phyloP scores from a whole-genome alignment of 23 tunicate species.

The Diplosoma virens region DNA sequence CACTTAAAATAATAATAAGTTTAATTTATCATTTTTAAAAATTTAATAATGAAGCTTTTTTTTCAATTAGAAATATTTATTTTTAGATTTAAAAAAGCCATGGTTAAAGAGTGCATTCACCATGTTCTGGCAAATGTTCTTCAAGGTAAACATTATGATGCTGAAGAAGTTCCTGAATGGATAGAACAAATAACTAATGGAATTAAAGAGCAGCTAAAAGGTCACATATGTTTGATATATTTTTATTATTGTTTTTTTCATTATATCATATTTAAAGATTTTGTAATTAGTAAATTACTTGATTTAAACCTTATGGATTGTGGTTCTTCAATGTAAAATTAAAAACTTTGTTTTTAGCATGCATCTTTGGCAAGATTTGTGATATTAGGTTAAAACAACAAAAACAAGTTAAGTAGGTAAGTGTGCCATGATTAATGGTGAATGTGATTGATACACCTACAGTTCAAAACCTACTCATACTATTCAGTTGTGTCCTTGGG shows the following conservation, averaged over 20 bases:
- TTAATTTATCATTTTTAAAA: too few species aligned
- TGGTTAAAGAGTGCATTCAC: slow-evolving; percentile 71
- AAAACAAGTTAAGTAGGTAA: not conserved
- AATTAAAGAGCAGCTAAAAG: slow-evolving; percentile 65
- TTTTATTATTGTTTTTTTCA: not conserved
- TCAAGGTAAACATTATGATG: slow-evolving; percentile 61
- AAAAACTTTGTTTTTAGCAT: too few species aligned
- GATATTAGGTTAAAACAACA: too few species aligned
- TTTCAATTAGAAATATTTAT: too few species aligned
- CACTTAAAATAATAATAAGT: too few species aligned
- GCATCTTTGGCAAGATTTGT: too few species aligned
- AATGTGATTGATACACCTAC: not conserved
- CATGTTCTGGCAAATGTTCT: slow-evolving; percentile 55
- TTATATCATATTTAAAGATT: not conserved
- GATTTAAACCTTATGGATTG: too few species aligned
- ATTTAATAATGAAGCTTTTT: too few species aligned
- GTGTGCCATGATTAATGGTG: not conserved
- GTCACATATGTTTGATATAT: slow-evolving; percentile 19
- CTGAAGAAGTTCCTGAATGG: slow-evolving; percentile 74
- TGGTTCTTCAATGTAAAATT: too few species aligned
- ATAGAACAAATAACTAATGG: slow-evolving; percentile 56
- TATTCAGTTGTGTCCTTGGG: not conserved
- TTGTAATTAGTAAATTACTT: too few species aligned
- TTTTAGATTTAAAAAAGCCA: slow-evolving; percentile 80
- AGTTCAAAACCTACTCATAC: not conserved